These are phyloP conservation scores for Epirrita christyi DNA, from an alignment of 2,888 invertebrate species.

Conservation along the genomic window DNA sequence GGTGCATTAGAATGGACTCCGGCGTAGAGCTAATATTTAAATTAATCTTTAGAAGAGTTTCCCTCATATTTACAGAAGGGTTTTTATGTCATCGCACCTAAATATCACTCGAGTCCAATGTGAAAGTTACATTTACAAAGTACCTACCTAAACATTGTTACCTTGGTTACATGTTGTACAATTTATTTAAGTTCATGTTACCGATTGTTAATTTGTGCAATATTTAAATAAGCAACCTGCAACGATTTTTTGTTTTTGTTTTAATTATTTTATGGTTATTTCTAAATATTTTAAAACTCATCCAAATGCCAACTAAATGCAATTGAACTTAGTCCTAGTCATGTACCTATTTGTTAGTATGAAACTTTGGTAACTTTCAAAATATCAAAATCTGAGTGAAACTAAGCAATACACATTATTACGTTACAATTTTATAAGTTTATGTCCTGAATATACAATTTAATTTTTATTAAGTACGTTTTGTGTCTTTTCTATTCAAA, in stretches of 20 bases:
- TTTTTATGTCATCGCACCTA: neutral
- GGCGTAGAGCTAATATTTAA: neutral
- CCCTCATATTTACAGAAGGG: neutral
- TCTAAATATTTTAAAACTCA: neutral
- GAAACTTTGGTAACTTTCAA: neutral
- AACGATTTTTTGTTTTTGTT: neutral
- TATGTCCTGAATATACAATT: neutral
- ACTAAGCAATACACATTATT: neutral
- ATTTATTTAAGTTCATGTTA: slow-evolving; percentile 9
- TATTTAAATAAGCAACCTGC: slow-evolving; percentile 3
- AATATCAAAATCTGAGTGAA: neutral
- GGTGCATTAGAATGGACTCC: too few relatives aligned
- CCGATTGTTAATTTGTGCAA: slow-evolving; percentile 15
- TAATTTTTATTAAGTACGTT: neutral
- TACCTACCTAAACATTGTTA: neutral
- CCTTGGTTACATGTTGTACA: neutral
- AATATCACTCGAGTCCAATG: neutral
- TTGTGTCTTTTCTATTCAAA: neutral
- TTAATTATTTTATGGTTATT: neutral
- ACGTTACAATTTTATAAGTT: neutral
- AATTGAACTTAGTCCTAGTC: neutral
- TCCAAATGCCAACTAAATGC: neutral
- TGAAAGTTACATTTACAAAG: neutral
- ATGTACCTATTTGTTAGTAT: neutral
- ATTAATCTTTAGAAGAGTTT: neutral